Base-by-base conservation (phyloP, 2,797 vertebrate species). In the Synaphobranchus kaupii region DNA sequence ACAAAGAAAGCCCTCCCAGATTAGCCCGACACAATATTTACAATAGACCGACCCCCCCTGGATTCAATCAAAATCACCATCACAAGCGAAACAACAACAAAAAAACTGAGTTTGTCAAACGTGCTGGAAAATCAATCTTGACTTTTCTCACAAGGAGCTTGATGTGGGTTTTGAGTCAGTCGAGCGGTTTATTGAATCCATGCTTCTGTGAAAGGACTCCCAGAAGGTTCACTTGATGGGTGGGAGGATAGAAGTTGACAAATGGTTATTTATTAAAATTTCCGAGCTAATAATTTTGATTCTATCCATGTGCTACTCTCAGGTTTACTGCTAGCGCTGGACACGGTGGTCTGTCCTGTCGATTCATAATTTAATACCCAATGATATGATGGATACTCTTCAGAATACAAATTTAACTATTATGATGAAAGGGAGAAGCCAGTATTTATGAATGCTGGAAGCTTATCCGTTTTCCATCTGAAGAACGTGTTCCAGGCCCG, bases 131-230 rank as follows among this genome's bases (percentile, higher is more conserved):
- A 73, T 73, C 71, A 39, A 73, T 73, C 71, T 73, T 1, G 13
- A 17, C 9, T 56, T 56, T 15, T 34, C 39, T 73, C 71, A 39
- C 71, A 4, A 15, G 71, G 5, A 2, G n/a, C 66, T 31, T 31
- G 66, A 31, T 31, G n/a, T n/a, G 28, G 66, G 9, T 28, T 28
- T 31, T 71, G 66, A 39, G 15, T 73, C 71, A 73, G 10, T 73
- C 71, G 31, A 73, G 71, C 12, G 34, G 71, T 39, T 73, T 39
- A 71, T 71, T 71, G 66, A 73, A 39, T 73, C 71, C 71, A 73
- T 34, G 34, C 8, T 66, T 22, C 25, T 6, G 34, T 31, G 15
- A 13, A 15, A n/a, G 2, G 25, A 66, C 6, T 73, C 71, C 34
- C 28, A 39, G 0, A 17, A 39, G 71, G 13, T 73, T 20, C 4